Conservation (phyloP, 1,140 invertebrate species). For the Cheumatopsyche charites region DNA sequence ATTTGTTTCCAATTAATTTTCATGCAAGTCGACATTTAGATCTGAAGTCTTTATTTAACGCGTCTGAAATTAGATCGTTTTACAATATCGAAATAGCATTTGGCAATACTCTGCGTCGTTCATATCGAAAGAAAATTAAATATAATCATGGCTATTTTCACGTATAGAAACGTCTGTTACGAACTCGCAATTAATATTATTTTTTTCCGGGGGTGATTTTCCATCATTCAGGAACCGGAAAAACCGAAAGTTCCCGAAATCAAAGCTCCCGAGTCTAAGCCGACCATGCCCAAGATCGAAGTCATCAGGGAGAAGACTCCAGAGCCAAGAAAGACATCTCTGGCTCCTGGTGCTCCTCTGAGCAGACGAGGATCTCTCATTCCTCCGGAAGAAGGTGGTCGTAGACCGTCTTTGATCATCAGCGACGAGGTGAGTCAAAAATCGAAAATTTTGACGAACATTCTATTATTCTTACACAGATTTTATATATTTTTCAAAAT, state of each 20-base stretch:
- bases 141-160: too few species aligned
- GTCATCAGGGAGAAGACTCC: constrained; percentile 80
- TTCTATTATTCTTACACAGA: too few species aligned
- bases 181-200: too few species aligned
- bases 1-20: too few species aligned
- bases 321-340: constrained; percentile 74
- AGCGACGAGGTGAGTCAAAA: constrained; percentile 83
- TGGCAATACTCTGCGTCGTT: too few species aligned
- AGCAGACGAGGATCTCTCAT: constrained; percentile 85
- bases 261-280: constrained; percentile 68
- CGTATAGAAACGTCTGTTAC: too few species aligned
- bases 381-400: constrained; percentile 80
- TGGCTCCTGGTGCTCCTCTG: constrained; percentile 71
- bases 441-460: background rate
- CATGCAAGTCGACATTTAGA: too few species aligned
- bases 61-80: too few species aligned
- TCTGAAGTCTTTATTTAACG: too few species aligned
- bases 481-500: background rate
- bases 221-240: constrained; percentile 51
- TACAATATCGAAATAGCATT: too few species aligned
- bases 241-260: constrained; percentile 73
- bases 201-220: background rate
- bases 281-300: constrained; percentile 83
- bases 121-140: background rate
- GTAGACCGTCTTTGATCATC: constrained; percentile 86